These are phyloP conservation scores for Lineus longissimus DNA, from an alignment of 1,140 invertebrate genomes.

Conservation along the genomic window DNA sequence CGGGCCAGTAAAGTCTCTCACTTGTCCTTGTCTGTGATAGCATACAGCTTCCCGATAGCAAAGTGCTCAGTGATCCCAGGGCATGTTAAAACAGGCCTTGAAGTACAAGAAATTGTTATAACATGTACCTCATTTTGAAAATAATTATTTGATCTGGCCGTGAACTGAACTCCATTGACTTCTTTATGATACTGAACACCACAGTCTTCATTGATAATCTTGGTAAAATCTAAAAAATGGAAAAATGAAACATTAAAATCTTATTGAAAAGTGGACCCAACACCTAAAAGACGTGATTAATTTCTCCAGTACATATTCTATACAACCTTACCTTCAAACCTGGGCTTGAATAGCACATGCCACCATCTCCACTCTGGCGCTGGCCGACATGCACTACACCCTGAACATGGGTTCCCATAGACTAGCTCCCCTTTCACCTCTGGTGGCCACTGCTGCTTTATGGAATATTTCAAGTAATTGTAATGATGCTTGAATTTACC, in stretches of 20 bases:
- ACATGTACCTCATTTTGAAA: not conserved
- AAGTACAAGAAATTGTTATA: not conserved
- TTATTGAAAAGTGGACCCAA: not conserved
- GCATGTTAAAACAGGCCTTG: not conserved
- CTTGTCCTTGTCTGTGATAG: no score
- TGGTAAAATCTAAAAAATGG: slow-evolving; percentile 51
- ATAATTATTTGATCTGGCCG: slow-evolving; percentile 41
- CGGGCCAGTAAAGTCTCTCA: no score
- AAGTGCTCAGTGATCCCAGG: not conserved
- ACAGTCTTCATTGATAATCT: slow-evolving; percentile 64
- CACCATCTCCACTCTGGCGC: slow-evolving; percentile 12
- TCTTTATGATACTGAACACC: slow-evolving; percentile 54
- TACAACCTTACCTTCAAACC: not conserved
- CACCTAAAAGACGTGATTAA: not conserved
- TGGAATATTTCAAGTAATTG: slow-evolving; percentile 66
- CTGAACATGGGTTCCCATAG: slow-evolving; percentile 74
- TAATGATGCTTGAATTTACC: slow-evolving; percentile 70
- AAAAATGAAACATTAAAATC: not conserved
- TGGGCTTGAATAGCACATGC: slow-evolving; percentile 5
- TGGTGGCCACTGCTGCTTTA: slow-evolving; percentile 65
- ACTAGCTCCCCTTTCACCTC: slow-evolving; percentile 65
- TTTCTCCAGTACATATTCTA: not conserved
- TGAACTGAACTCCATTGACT: slow-evolving; percentile 63
- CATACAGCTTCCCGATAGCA: no score
- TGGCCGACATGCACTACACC: slow-evolving; percentile 73